phyloP scores from a whole-genome alignment of 2,113 vertebrate genomes.

The Mesocricetus auratus region DNA sequence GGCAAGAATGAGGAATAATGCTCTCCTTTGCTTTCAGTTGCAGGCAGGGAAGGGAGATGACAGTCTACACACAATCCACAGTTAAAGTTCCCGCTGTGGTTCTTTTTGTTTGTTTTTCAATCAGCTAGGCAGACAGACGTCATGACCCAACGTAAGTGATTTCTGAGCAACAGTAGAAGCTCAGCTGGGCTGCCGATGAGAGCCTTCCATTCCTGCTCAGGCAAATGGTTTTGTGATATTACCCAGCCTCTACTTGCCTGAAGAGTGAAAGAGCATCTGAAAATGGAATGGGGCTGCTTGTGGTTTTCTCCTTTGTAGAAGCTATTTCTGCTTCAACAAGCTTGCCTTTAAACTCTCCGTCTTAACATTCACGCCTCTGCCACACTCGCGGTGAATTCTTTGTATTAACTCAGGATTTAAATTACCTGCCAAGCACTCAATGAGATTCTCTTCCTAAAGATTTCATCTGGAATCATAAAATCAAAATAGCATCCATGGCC shows the following conservation, averaged over 20 bases:
- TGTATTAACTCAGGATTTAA: not conserved
- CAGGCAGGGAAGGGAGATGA: constrained; percentile 48
- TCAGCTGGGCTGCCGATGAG: not conserved
- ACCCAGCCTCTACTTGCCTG: constrained; percentile 6
- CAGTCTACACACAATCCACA: not conserved
- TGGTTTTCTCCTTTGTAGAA: constrained; percentile 31
- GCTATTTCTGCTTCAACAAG: constrained; percentile 40
- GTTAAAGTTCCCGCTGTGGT: constrained; percentile 52
- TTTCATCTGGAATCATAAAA: constrained; percentile 34
- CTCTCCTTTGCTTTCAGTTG: constrained; percentile 45
- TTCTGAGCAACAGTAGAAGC: constrained; percentile 41
- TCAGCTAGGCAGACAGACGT: constrained; percentile 63
- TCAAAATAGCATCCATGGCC: not conserved
- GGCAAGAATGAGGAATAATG: constrained; percentile 7
- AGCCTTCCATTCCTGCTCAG: constrained; percentile 42
- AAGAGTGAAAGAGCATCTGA: constrained; percentile 37
- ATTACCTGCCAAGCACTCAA: not conserved
- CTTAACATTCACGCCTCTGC: not conserved
- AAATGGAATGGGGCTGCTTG: not conserved
- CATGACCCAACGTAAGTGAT: constrained; percentile 30
- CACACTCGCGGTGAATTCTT: not conserved
- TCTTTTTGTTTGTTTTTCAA: constrained; percentile 70
- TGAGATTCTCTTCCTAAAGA: constrained; percentile 32
- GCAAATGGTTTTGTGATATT: constrained; percentile 32
- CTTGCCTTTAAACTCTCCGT: constrained; percentile 43